Evolutionary conservation across 2,888 invertebrate genomes (phyloP), one percentile per base, ranked within the genome.

Genomic region (Synanthedon vespiformis): DNA sequence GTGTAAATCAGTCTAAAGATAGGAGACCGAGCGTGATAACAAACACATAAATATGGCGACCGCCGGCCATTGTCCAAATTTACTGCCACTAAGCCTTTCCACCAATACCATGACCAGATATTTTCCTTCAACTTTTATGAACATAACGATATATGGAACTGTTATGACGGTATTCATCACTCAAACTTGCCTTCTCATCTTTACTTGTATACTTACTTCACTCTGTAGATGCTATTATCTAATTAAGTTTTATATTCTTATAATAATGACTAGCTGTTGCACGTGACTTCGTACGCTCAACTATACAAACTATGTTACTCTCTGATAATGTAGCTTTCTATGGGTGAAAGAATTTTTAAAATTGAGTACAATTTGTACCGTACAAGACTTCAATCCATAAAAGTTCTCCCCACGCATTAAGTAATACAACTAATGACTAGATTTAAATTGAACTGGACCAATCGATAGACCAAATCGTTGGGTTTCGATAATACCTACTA

Each of bases 1-100:
- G 68, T 71, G 77, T 80, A 80, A 79, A 80, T 80, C 80, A 78
- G 74, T 65, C 68, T 68, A 70, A 10, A 74, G 78, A 78, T 77
- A 75, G 71, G 71, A 68, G 70, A 74, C 74, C 69, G 70, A 74
- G 72, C 63, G 72, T 78, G 80, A 80, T 79, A 82, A 80, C 80
- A 81, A 80, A 78, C 80, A 76, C 80, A 82, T 82, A 81, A 82
- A 82, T 79, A 79, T 65, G 68, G 69, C 67, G 70, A 73, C 71
- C 67, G 77, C 63, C 70, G 68, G 72, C 78, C 74, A 78, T 77
- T 80, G 76, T 74, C 72, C 69, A 68, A 79, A 82, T 78, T 78
- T 79, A 79, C 72, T 67, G 73, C 65, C 72, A 69, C 68, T 67
- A 68, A 72, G 67, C 68, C 68, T 65, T 68, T 63, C 55, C 53